These are phyloP conservation scores for Cyprinodon diabolis DNA, from an alignment of 2,797 vertebrate genomes.

Conservation along the genomic window DNA sequence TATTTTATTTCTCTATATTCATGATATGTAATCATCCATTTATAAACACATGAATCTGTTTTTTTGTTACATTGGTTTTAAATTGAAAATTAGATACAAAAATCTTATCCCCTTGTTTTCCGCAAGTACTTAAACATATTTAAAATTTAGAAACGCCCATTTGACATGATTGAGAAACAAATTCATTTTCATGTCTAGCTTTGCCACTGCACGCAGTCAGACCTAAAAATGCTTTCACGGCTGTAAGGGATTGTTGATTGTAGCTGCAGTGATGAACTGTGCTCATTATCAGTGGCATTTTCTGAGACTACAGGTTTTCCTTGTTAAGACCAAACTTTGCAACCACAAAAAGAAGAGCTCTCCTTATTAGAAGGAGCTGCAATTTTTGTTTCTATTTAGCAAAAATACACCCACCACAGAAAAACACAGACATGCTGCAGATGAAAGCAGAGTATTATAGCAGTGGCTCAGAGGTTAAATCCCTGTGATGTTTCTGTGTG, in stretches of 20 bases:
- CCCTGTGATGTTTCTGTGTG: constrained; percentile 46
- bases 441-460: constrained; percentile 41
- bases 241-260: not conserved
- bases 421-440: constrained; percentile 13
- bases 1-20: no score
- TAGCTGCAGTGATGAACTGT: not conserved
- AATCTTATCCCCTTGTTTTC: no score
- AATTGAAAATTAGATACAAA: no score
- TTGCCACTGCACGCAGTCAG: not conserved
- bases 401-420: not conserved
- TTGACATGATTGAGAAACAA: no score
- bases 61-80: no score
- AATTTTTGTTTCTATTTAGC: not conserved
- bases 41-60: no score
- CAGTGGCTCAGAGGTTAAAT: constrained; percentile 50
- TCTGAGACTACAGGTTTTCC: not conserved
- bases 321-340: not conserved
- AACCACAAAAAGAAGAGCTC: not conserved
- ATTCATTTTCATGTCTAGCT: no score
- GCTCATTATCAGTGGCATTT: not conserved
- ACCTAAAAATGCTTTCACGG: not conserved
- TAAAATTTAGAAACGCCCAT: no score
- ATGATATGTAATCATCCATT: no score
- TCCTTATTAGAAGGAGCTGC: constrained; percentile 1
- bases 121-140: no score